Evolutionary conservation across 2,888 invertebrate genomes (phyloP).

Genomic region (Catocala sponsa): DNA sequence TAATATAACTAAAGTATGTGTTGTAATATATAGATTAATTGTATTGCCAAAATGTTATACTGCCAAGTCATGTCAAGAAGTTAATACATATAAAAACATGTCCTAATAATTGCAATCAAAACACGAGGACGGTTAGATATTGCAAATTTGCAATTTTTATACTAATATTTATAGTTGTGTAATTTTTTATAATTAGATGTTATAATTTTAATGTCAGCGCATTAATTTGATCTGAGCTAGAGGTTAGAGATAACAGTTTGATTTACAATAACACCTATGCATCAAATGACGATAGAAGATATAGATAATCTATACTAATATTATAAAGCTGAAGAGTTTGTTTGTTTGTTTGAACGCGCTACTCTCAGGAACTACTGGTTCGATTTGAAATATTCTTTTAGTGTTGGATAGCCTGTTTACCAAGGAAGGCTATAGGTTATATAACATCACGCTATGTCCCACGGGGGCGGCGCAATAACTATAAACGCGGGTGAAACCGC

Average conservation of each 20-base stretch:
- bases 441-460: too few species aligned
- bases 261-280: too few species aligned
- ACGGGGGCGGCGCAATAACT: too few species aligned
- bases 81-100: slow-evolving; percentile 3
- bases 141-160: slow-evolving; percentile 13
- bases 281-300: too few species aligned
- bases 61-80: slow-evolving; percentile 6
- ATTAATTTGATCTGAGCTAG: slow-evolving; percentile 7
- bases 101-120: slow-evolving; percentile 9
- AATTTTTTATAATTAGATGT: slow-evolving; percentile 8
- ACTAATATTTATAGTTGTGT: slow-evolving; percentile 2
- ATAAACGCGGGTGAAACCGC: too few species aligned
- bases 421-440: too few species aligned
- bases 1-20: neutral
- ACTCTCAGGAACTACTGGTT: too few species aligned
- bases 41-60: slow-evolving; percentile 6
- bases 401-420: too few species aligned
- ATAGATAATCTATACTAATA: too few species aligned
- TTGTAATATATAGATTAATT: slow-evolving; percentile 14
- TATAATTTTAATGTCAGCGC: slow-evolving; percentile 9
- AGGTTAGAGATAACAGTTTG: neutral
- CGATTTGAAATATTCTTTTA: too few species aligned
- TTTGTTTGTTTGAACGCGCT: too few species aligned
- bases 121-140: slow-evolving; percentile 10
- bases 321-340: too few species aligned